Conservation (phyloP, 2,113 vertebrate species). For the Rana temporaria region DNA sequence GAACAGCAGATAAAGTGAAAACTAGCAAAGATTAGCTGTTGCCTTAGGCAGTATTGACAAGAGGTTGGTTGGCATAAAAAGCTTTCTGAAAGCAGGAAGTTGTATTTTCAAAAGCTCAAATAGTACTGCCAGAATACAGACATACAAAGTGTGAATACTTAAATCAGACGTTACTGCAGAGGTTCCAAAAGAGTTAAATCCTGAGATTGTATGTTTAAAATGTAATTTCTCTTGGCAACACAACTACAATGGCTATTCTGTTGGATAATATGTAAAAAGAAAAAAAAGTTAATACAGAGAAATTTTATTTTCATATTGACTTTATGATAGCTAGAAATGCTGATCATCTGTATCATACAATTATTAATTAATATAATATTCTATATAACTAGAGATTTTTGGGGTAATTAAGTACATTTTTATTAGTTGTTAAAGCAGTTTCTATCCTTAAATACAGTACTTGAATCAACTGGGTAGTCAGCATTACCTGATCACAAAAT, state of each 20-base stretch:
- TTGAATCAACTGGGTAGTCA: too few relatives aligned
- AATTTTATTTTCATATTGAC: too few relatives aligned
- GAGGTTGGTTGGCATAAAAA: constrained; percentile 34
- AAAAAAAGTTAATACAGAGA: too few relatives aligned
- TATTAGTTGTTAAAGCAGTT: too few relatives aligned
- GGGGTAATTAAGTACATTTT: too few relatives aligned
- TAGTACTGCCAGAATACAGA: constrained; percentile 12
- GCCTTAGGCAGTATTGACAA: constrained; percentile 8
- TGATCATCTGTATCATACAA: too few relatives aligned
- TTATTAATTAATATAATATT: too few relatives aligned
- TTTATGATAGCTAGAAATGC: too few relatives aligned
- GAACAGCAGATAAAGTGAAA: constrained; percentile 48
- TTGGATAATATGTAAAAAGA: background rate
- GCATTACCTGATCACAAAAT: too few relatives aligned
- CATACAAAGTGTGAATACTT: constrained; percentile 33
- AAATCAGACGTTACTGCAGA: constrained; percentile 2
- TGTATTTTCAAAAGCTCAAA: constrained; percentile 20
- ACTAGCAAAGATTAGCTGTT: constrained; percentile 23
- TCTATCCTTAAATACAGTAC: too few relatives aligned
- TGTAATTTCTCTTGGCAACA: constrained; percentile 14
- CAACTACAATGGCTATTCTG: background rate
- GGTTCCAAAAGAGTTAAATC: constrained; percentile 27
- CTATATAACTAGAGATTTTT: too few relatives aligned
- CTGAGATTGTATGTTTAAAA: background rate
- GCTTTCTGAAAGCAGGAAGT: constrained; percentile 52